phyloP scores from a whole-genome alignment of 2,888 invertebrate species.

The Synergus japonicus region DNA sequence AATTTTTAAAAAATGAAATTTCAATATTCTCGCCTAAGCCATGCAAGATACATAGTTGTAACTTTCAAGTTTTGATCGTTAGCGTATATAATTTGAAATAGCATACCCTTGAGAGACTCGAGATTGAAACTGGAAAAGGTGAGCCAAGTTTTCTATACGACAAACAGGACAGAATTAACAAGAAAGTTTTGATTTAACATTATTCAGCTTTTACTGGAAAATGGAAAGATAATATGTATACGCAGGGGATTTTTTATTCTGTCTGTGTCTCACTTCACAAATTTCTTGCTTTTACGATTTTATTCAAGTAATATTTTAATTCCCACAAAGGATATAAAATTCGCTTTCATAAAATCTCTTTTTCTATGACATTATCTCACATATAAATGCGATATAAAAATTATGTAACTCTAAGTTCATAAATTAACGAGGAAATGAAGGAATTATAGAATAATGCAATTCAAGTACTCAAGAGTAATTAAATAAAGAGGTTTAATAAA shows the following conservation, averaged over 20 bases:
- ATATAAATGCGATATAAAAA: neutral
- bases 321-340: conserved; percentile 6
- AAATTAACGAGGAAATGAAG: neutral
- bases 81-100: conserved; percentile 13
- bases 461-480: no score
- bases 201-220: neutral
- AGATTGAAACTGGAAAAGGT: neutral
- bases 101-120: neutral
- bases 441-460: neutral
- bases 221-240: neutral
- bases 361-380: neutral
- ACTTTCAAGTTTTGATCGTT: conserved; percentile 12
- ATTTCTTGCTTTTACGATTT: conserved; percentile 2
- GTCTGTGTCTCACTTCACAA: neutral
- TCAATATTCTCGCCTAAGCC: neutral
- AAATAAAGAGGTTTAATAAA: no score
- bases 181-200: neutral
- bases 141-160: neutral
- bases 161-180: neutral
- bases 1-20: neutral
- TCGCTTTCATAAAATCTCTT: neutral
- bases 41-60: conserved; percentile 2
- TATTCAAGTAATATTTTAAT: conserved; percentile 14
- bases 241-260: no score
- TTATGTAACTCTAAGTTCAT: neutral